These are phyloP conservation scores for Limenitis arthemis DNA, from an alignment of 2,888 invertebrate genomes.

Conservation along the genomic window DNA sequence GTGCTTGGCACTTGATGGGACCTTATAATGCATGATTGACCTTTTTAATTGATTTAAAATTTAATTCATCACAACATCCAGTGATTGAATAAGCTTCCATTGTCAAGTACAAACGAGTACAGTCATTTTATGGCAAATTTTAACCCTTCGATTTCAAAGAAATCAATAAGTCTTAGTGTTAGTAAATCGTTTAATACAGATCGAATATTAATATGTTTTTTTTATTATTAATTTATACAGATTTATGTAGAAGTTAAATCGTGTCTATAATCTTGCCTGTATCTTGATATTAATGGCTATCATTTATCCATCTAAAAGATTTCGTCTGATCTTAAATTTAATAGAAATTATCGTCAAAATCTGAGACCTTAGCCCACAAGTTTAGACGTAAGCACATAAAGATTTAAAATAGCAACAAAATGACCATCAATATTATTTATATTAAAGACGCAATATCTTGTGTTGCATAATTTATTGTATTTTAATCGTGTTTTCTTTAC, in stretches of 20 bases:
- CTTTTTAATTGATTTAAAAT: not conserved
- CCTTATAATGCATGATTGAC: not conserved
- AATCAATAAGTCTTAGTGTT: constrained; percentile 38
- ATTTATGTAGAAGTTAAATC: constrained; percentile 37
- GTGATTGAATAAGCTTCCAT: constrained; percentile 6
- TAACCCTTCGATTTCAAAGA: constrained; percentile 46
- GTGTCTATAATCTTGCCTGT: constrained; percentile 57
- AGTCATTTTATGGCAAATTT: constrained; percentile 39
- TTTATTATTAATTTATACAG: constrained; percentile 37
- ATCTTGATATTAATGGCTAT: constrained; percentile 23
- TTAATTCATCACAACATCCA: not conserved
- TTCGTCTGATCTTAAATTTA: not conserved
- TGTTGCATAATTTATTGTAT: constrained; percentile 66
- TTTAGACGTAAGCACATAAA: constrained; percentile 14
- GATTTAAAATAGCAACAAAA: constrained; percentile 16
- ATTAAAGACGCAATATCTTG: constrained; percentile 43
- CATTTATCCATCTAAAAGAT: not conserved
- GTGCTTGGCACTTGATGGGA: constrained; percentile 2
- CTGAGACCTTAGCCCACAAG: not conserved
- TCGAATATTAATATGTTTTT: constrained; percentile 23
- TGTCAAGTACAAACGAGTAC: constrained; percentile 39
- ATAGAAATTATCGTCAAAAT: not conserved
- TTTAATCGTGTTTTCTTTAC: constrained; percentile 52
- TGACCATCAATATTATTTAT: no score
- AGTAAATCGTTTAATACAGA: constrained; percentile 32